A percentile compares a stretch with the other conserved stretches of the same genome.
Conservation (phyloP, 2,888 invertebrate genomes). For the Dryobotodes eremita region DNA sequence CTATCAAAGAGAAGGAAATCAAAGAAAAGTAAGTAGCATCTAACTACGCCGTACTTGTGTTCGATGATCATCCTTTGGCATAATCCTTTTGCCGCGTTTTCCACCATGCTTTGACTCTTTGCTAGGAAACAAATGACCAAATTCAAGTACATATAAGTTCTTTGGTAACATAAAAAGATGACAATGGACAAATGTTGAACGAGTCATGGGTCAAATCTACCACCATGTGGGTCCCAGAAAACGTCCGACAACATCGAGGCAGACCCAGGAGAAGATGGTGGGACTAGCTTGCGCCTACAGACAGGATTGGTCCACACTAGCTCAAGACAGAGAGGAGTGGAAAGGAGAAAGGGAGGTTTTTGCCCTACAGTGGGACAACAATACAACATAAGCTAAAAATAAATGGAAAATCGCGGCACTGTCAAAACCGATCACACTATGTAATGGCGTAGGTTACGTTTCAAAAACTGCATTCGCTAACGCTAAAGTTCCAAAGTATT, state of each 20-base stretch:
- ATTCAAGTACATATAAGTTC: background rate
- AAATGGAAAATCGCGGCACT: background rate
- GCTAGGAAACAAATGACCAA: background rate
- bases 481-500: background rate
- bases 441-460: background rate
- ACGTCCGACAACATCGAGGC: too few relatives aligned
- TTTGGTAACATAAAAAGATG: background rate
- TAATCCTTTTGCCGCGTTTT: background rate
- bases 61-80: too few relatives aligned
- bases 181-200: background rate
- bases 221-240: too few relatives aligned
- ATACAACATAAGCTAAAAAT: too few relatives aligned
- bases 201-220: too few relatives aligned
- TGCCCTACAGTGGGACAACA: too few relatives aligned
- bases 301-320: too few relatives aligned
- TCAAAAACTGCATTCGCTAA: background rate
- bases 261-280: too few relatives aligned
- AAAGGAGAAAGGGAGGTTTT: too few relatives aligned
- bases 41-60: background rate
- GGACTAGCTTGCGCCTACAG: too few relatives aligned
- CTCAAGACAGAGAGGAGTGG: too few relatives aligned
- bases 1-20: conserved; percentile 92
- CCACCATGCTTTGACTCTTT: background rate
- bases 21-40: conserved; percentile 86
- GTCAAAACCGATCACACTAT: background rate